Conservation (phyloP, 2,113 vertebrate genomes). For the Ranitomeya variabilis region DNA sequence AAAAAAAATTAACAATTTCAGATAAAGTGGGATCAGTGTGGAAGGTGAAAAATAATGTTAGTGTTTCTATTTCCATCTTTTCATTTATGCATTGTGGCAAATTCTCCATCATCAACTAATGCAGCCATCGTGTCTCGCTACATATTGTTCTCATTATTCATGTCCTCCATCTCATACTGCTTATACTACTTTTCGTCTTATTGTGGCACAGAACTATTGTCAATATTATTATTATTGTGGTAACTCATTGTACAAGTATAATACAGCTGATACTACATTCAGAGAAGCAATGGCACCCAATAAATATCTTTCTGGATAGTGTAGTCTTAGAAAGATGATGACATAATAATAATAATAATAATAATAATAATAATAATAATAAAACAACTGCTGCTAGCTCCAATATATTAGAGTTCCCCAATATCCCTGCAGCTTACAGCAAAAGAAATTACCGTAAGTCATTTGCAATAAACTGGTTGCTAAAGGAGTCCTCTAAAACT, state of each 20-base stretch:
- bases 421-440: no score
- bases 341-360: no score
- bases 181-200: background rate
- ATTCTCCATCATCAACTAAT: background rate
- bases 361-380: no score
- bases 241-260: background rate
- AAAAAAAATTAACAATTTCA: background rate
- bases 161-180: background rate
- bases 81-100: background rate
- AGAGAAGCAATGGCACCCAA: no score
- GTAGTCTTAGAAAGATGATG: no score
- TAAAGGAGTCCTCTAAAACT: no score
- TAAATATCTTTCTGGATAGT: background rate
- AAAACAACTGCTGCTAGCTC: no score
- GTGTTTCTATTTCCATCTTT: background rate
- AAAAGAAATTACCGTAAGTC: no score
- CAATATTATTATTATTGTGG: background rate
- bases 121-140: background rate
- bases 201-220: background rate
- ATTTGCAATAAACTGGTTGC: no score
- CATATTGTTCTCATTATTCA: background rate
- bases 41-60: conserved; percentile 53
- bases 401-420: no score
- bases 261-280: background rate
- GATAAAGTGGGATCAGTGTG: conserved; percentile 59